These are phyloP conservation scores for Galemys pyrenaicus DNA, from an alignment of 2,113 vertebrate genomes.

Conservation along the genomic window DNA sequence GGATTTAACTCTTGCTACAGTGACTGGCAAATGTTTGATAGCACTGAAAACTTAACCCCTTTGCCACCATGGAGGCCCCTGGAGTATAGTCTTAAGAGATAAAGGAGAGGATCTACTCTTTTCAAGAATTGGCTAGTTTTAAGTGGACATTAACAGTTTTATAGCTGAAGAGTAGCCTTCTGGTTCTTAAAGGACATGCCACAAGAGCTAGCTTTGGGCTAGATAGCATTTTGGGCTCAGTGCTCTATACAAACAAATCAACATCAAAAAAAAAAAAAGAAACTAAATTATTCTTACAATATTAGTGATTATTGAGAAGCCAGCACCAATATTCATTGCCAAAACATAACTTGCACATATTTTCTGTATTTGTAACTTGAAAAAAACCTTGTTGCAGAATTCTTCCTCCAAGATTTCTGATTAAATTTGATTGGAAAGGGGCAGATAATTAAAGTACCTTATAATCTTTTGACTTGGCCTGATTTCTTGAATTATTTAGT, in stretches of 20 bases:
- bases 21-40: too few species aligned
- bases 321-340: not conserved
- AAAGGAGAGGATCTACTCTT: not conserved
- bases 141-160: not conserved
- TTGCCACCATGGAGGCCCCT: too few species aligned
- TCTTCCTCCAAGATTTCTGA: not conserved
- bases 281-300: not conserved
- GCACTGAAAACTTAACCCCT: too few species aligned
- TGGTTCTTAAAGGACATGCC: too few species aligned
- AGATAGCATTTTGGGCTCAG: not conserved
- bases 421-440: not conserved
- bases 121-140: not conserved
- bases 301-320: not conserved
- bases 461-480: not conserved
- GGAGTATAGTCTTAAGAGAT: too few species aligned
- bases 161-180: not conserved
- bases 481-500: not conserved
- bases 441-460: not conserved
- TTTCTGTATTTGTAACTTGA: not conserved
- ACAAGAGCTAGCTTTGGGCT: too few species aligned
- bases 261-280: not conserved
- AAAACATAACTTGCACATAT: not conserved
- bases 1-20: too few species aligned
- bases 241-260: not conserved
- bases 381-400: too few species aligned